phyloP scores from a whole-genome alignment of 2,888 invertebrate species.

The Andrena chrysosceles region DNA sequence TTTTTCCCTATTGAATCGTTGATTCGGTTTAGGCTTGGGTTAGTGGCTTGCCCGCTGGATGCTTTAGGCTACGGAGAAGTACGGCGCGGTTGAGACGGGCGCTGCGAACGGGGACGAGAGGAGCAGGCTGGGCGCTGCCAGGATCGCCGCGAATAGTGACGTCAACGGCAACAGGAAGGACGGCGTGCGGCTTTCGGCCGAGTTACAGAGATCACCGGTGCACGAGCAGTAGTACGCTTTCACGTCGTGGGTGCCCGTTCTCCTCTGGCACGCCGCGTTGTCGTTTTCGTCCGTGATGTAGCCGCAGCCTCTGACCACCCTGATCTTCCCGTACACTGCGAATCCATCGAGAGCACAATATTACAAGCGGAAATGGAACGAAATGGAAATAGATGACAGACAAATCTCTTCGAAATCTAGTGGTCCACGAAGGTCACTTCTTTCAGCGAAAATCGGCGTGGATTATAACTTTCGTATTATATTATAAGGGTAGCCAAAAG shows the following conservation, averaged over 20 bases:
- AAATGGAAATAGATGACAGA: too few species aligned
- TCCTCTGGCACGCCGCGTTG: slow-evolving; percentile 88
- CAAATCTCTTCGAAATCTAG: too few species aligned
- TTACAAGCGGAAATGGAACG: neutral
- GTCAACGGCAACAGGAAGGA: slow-evolving; percentile 69
- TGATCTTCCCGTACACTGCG: slow-evolving; percentile 91
- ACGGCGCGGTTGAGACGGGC: slow-evolving; percentile 41
- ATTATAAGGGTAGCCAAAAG: too few species aligned
- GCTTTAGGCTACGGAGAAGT: slow-evolving; percentile 65
- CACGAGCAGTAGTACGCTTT: slow-evolving; percentile 92
- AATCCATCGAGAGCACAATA: slow-evolving; percentile 65
- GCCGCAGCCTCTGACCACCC: slow-evolving; percentile 93
- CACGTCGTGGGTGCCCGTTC: slow-evolving; percentile 91
- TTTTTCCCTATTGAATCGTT: slow-evolving; percentile 40
- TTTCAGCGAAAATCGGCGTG: too few species aligned
- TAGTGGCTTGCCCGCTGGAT: slow-evolving; percentile 31
- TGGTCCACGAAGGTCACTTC: too few species aligned
- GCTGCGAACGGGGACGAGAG: slow-evolving; percentile 54
- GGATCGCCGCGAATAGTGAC: slow-evolving; percentile 60
- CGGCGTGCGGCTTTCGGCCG: slow-evolving; percentile 80
- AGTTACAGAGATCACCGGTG: slow-evolving; percentile 91
- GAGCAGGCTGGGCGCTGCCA: slow-evolving; percentile 65
- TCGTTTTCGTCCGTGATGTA: slow-evolving; percentile 89
- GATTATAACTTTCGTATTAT: too few species aligned
- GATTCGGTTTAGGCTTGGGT: slow-evolving; percentile 56